phyloP scores from a whole-genome alignment of 2,888 invertebrate genomes.

The Pseudeuparius sepicola region DNA sequence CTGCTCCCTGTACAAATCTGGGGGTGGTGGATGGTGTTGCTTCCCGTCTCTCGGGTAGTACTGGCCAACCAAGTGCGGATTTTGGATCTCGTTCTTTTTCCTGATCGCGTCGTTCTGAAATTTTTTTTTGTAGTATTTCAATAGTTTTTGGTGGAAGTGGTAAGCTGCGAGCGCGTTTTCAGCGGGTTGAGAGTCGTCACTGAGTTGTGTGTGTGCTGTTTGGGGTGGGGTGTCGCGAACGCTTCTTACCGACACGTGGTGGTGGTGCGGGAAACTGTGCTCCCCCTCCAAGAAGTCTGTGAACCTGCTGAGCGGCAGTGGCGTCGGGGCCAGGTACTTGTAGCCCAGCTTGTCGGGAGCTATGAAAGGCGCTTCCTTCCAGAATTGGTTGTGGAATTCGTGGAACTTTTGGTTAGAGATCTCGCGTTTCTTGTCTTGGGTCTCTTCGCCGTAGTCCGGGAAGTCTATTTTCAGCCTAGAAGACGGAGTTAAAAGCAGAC shows the following conservation, averaged over 20 bases:
- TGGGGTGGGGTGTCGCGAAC: slow-evolving; percentile 6
- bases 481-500: too few species aligned
- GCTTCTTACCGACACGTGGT: slow-evolving; percentile 20
- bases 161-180: slow-evolving; percentile 15
- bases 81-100: slow-evolving; percentile 14
- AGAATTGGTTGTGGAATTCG: slow-evolving; percentile 26
- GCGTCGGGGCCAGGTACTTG: slow-evolving; percentile 26
- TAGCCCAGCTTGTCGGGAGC: slow-evolving; percentile 28
- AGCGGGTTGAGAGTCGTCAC: slow-evolving; percentile 8
- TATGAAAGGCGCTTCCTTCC: slow-evolving; percentile 26
- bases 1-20: too few species aligned
- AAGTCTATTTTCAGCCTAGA: slow-evolving; percentile 27
- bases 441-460: slow-evolving; percentile 26
- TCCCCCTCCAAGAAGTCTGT: slow-evolving; percentile 6
- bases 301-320: slow-evolving; percentile 12
- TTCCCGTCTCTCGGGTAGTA: slow-evolving; percentile 13
- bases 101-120: slow-evolving; percentile 27
- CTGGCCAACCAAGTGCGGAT: slow-evolving; percentile 17
- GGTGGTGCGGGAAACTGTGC: slow-evolving; percentile 8
- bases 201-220: slow-evolving; percentile 5
- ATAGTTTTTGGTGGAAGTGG: slow-evolving; percentile 18
- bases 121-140: slow-evolving; percentile 29
- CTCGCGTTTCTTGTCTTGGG: slow-evolving; percentile 15
- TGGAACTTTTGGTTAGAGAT: too few species aligned
- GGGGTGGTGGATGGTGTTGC: slow-evolving; percentile 9